A percentile compares a stretch with the other conserved stretches of the same genome.
phyloP scores from a whole-genome alignment of 2,888 invertebrate genomes.

The Timema cristinae region DNA sequence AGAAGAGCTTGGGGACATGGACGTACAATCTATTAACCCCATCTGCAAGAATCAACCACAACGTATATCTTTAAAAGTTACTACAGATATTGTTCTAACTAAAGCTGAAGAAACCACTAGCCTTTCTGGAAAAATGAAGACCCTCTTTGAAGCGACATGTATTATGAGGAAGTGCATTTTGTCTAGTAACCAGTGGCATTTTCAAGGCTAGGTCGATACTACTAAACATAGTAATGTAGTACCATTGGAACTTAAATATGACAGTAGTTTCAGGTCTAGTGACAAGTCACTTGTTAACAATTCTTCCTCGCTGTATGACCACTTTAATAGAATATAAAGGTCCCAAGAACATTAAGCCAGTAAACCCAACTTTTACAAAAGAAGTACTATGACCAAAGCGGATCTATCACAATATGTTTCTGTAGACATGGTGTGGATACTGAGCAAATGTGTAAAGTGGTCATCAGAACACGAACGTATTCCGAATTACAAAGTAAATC shows the following conservation, averaged over 20 bases:
- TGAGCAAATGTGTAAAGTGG: conserved; percentile 15
- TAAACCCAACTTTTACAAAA: not conserved
- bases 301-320: conserved; percentile 12
- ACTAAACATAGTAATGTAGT: too few species aligned
- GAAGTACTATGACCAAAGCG: not conserved
- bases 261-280: conserved; percentile 15
- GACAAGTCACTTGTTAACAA: conserved; percentile 13
- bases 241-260: not conserved
- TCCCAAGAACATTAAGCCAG: conserved; percentile 19
- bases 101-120: conserved; percentile 8
- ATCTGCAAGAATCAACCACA: not conserved
- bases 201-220: too few species aligned
- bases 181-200: not conserved
- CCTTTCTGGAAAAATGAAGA: conserved; percentile 7
- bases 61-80: not conserved
- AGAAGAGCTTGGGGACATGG: conserved; percentile 6
- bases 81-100: not conserved
- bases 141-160: not conserved
- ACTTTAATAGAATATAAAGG: conserved; percentile 5
- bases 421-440: conserved; percentile 16
- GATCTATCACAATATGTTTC: not conserved
- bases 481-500: conserved; percentile 13
- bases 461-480: conserved; percentile 7
- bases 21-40: conserved; percentile 1
- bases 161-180: not conserved